Percentiles rank a stretch among this genome's conserved stretches.
phyloP scores from a whole-genome alignment of 2,797 vertebrate genomes.

The Mionectes olivaceus region DNA sequence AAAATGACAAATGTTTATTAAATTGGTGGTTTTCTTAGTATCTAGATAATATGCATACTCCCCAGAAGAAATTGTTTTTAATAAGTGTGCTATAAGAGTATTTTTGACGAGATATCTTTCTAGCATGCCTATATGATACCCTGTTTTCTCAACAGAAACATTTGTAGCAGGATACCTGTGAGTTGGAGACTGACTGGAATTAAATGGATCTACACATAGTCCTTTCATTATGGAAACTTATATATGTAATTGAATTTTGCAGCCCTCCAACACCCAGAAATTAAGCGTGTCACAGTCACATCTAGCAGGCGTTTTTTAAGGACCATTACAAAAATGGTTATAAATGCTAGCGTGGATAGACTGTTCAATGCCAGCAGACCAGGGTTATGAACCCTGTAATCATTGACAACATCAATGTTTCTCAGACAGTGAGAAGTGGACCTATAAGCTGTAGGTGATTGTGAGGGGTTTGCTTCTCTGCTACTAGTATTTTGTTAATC shows the following conservation, averaged over 20 bases:
- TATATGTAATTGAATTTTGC: background rate
- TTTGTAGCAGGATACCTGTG: background rate
- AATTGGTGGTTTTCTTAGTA: background rate
- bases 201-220: background rate
- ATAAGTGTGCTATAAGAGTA: background rate
- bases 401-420: background rate
- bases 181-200: background rate
- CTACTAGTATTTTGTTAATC: background rate
- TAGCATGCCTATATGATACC: background rate
- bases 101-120: background rate
- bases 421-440: background rate
- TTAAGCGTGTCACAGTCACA: background rate
- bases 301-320: background rate
- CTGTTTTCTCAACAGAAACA: background rate
- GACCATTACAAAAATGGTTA: background rate
- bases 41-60: background rate
- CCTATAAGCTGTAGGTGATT: background rate
- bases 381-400: slow-evolving; percentile 6
- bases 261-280: background rate
- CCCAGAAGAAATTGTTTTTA: background rate
- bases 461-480: background rate
- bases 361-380: background rate
- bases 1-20: background rate
- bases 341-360: background rate
- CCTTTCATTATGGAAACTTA: background rate